Base-by-base conservation (phyloP, 2,113 vertebrate species). In the Blennius ocellaris region DNA sequence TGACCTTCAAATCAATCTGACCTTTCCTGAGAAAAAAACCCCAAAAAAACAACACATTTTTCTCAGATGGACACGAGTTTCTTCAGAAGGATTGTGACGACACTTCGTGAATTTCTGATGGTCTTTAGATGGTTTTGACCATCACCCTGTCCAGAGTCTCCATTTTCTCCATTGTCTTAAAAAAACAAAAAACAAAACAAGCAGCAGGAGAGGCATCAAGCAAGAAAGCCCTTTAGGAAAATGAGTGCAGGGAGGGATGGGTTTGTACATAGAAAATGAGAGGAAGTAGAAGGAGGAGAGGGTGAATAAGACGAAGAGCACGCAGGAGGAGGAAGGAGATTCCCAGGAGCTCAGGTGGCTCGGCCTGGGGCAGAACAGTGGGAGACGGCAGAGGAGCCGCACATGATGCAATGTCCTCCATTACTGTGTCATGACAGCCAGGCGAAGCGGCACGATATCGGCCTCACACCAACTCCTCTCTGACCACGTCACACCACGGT, bases 261-360 rank as follows among this genome's bases (percentile, higher is more conserved):
- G 7, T 55, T 30, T 30, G 21, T 30, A 30, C 21, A 30, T 54
- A 5, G 47, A 65, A 74, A 64, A 67, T 44, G 68, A 49, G 67
- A 7, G 36, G 44, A 50, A 69, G 43, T 62, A 53, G 49, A 56
- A n/a, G 44, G 4, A 53, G 37, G 40, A 21, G 36, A 45, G 51
- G 61, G 68, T 56, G 48, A 43, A 73, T 0, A 44, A 15, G 68
- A 65, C 57, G 75, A 67, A 39, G 77, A 80, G 39, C 58, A 53
- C 47, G 45, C 39, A 69, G 44, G 66, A 64, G 30, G 63, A 60
- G 57, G 60, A 63, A 78, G 57, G 52, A 80, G 59, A 87, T 69
- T 89, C 88, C 90, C 90, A 38, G 78, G 88, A 82, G 90, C 76
- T 85, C 83, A 81, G 83, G 76, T 87, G 82, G 84, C 79, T 87